Evolutionary conservation across 2,113 vertebrate genomes (phyloP), one percentile per base, ranked within the genome.

Genomic region (Scopus umbretta): DNA sequence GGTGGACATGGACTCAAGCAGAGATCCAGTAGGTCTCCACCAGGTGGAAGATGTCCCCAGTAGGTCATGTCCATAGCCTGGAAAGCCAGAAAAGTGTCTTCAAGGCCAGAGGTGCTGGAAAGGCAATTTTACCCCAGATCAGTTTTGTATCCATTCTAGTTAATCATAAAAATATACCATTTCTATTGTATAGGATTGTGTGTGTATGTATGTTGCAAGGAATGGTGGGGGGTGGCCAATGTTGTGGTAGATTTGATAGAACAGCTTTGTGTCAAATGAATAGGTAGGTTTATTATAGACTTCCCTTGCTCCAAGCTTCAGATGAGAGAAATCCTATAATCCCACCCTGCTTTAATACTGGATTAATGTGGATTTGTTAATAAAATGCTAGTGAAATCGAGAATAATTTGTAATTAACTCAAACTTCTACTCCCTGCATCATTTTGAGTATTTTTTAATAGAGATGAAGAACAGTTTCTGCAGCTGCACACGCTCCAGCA

Each of bases 291-390:
- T 97, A 97, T 98, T 98, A 97, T 94, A 97, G 92, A 97, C 84
- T 94, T 96, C 75, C 97, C 96, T 98, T 98, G 97, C 97, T 97
- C 94, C 96, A 93, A 98, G 97, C 97, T 96, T 96, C 82, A 97
- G 97, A 98, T 96, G 98, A 98, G 96, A 97, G 97, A 98, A 98
- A 98, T 98, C 98, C 97, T 98, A 97, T 98, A 98, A 98, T 98
- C 98, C 97, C 96, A 3, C 97, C 97, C 91, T 88, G 87, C 96
- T 97, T 97, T 98, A 98, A 98, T 98, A 97, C 97, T 98, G 98
- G 98, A 98, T 98, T 98, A 98, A 98, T 97, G 96, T 97, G 98
- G 97, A 98, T 98, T 97, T 98, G 97, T 98, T 98, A 98, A 98
- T 97, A 98, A 98, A 98, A 98, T 98, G 97, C 97, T 97, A 86